phyloP scores from a whole-genome alignment of 92 coral and sea anemone species.

The Muricea muricata region DNA sequence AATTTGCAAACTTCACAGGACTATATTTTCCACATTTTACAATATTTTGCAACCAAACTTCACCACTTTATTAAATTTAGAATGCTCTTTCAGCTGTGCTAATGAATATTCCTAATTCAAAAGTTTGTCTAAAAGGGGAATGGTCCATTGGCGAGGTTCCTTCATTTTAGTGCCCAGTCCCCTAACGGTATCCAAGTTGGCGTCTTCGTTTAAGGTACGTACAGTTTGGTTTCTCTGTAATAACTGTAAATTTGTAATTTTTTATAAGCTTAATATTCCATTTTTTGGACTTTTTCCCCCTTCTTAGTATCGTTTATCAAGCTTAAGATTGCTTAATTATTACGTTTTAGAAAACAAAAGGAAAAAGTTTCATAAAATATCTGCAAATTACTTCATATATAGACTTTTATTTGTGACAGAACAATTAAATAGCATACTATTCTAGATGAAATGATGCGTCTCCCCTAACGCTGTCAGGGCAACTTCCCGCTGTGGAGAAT shows the following conservation, averaged over 20 bases:
- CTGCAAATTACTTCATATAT: neutral
- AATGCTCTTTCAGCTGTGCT: neutral
- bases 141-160: too few relatives aligned
- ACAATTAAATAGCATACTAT: neutral
- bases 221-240: neutral
- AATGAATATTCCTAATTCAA: neutral
- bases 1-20: too few relatives aligned
- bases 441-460: slow-evolving; percentile 9
- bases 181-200: neutral
- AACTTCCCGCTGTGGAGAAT: too few relatives aligned
- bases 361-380: neutral
- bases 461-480: neutral
- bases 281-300: too few relatives aligned
- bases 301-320: neutral
- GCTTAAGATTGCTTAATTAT: neutral
- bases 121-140: neutral
- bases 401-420: neutral
- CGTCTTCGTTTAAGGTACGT: neutral
- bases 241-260: neutral
- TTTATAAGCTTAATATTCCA: neutral
- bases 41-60: too few relatives aligned
- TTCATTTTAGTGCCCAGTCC: neutral
- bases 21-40: too few relatives aligned
- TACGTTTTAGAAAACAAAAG: neutral
- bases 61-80: too few relatives aligned